Evolutionary conservation across 2,113 vertebrate species (phyloP).

Genomic region (Eulacestoma nigropectus): DNA sequence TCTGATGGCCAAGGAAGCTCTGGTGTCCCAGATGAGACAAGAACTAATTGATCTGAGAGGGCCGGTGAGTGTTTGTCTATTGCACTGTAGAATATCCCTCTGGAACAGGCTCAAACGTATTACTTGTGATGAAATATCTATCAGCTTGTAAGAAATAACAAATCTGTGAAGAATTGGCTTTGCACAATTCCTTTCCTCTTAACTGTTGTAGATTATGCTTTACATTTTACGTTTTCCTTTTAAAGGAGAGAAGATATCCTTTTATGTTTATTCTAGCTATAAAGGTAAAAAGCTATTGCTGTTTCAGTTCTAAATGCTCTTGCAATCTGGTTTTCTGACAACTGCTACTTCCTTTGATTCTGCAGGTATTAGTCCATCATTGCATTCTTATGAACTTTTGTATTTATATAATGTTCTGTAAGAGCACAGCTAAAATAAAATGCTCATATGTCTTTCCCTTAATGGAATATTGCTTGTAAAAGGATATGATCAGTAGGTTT

Average conservation of each 20-base stretch:
- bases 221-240: neutral
- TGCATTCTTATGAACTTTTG: neutral
- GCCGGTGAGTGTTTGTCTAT: conserved; percentile 77
- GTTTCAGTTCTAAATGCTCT: neutral
- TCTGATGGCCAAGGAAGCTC: conserved; percentile 93
- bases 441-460: neutral
- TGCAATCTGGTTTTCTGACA: neutral
- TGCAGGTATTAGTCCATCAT: neutral
- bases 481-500: neutral
- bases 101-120: neutral
- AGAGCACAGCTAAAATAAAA: neutral
- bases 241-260: neutral
- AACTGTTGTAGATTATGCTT: neutral
- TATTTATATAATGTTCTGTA: neutral
- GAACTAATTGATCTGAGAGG: conserved; percentile 96
- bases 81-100: neutral
- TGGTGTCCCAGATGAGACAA: conserved; percentile 95
- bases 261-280: neutral
- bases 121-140: neutral
- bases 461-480: neutral
- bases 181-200: neutral
- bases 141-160: neutral
- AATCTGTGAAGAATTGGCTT: neutral
- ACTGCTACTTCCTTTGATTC: neutral
- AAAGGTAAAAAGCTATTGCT: neutral